Evolutionary conservation across 1,140 invertebrate genomes (phyloP).

Genomic region (Drosophila funebris): DNA sequence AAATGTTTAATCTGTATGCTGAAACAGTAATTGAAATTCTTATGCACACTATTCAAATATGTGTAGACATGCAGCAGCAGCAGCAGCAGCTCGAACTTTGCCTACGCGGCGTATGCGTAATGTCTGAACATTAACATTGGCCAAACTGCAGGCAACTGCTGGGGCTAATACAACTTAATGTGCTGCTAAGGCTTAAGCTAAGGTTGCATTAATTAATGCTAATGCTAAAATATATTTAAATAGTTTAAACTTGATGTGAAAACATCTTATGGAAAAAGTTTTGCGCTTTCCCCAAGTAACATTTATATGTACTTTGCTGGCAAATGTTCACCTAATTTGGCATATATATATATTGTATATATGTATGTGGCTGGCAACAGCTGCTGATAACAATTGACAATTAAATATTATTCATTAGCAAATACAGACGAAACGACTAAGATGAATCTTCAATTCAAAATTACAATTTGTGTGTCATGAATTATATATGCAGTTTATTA

Average conservation of each 20-base stretch:
- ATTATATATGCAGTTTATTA: slow-evolving; percentile 9
- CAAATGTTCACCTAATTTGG: too few species aligned
- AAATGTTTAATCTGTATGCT: slow-evolving; percentile 24
- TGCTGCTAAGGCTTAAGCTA: neutral
- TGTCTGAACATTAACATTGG: slow-evolving; percentile 18
- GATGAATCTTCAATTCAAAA: neutral
- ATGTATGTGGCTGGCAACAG: slow-evolving; percentile 12
- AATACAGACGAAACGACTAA: slow-evolving; percentile 9
- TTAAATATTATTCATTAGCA: slow-evolving; percentile 45
- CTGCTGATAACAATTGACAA: slow-evolving; percentile 1
- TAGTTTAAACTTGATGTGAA: neutral
- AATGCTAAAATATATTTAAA: slow-evolving; percentile 9
- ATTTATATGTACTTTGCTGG: neutral
- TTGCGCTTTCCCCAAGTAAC: neutral
- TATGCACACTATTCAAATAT: slow-evolving; percentile 9
- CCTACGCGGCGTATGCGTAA: slow-evolving; percentile 28
- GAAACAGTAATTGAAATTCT: slow-evolving; percentile 30
- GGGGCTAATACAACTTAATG: slow-evolving; percentile 6
- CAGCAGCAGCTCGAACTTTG: slow-evolving; percentile 4
- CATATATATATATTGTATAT: too few species aligned
- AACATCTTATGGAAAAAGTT: neutral
- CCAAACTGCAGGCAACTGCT: slow-evolving; percentile 8
- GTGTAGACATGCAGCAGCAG: neutral
- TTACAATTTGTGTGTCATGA: neutral
- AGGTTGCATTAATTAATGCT: slow-evolving; percentile 19